Conservation (phyloP, 2,797 vertebrate genomes). For the Gymnothorax reevesii region DNA sequence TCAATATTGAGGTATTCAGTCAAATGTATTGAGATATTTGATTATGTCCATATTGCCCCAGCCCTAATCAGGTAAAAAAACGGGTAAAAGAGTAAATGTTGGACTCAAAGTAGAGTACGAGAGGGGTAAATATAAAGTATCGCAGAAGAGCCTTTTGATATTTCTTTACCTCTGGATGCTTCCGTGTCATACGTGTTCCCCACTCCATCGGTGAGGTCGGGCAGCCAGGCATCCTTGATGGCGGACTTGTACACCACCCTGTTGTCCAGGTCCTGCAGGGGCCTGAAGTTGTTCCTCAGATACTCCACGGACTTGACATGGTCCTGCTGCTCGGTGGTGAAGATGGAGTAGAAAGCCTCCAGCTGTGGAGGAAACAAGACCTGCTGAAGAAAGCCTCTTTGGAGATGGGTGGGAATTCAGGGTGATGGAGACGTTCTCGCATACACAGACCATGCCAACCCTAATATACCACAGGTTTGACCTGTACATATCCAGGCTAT, state of each 20-base stretch:
- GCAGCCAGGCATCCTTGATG: slow-evolving; percentile 88
- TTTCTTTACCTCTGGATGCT: slow-evolving; percentile 85
- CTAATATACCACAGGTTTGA: too few species aligned
- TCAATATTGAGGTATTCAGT: too few species aligned
- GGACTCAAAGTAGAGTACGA: not conserved
- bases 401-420: too few species aligned
- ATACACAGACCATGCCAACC: too few species aligned
- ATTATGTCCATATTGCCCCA: too few species aligned
- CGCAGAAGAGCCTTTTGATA: not conserved
- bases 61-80: not conserved
- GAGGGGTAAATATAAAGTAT: not conserved
- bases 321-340: slow-evolving; percentile 97
- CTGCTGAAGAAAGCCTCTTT: not conserved
- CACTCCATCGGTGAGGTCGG: slow-evolving; percentile 78
- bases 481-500: too few species aligned
- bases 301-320: slow-evolving; percentile 97
- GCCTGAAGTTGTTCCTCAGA: slow-evolving; percentile 93
- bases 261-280: slow-evolving; percentile 83
- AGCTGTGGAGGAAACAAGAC: slow-evolving; percentile 70
- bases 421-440: too few species aligned
- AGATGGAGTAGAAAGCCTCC: slow-evolving; percentile 97
- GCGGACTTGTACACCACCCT: slow-evolving; percentile 90
- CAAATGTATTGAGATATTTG: too few species aligned
- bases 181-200: slow-evolving; percentile 85
- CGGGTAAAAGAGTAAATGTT: not conserved